These are phyloP conservation scores for Macrotrachela quadricornifera DNA, from an alignment of 1,140 invertebrate species.

Conservation along the genomic window DNA sequence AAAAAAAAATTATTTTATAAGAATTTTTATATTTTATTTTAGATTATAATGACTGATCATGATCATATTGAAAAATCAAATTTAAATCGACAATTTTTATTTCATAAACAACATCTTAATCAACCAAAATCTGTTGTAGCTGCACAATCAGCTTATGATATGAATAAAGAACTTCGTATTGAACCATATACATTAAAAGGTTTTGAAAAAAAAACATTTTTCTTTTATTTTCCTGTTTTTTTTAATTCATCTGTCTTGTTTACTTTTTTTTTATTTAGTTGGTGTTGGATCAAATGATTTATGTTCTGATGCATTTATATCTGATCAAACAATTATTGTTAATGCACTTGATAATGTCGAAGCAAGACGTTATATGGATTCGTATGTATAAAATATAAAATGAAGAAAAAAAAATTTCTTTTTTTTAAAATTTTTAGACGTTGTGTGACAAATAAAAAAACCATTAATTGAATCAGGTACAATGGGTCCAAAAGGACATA, in stretches of 20 bases:
- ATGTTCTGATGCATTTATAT: slow-evolving; percentile 10
- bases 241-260: too few species aligned
- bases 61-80: slow-evolving; percentile 12
- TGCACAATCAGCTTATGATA: slow-evolving; percentile 19
- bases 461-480: slow-evolving; percentile 12
- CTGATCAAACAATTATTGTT: slow-evolving; percentile 9
- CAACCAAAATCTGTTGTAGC: slow-evolving; percentile 29
- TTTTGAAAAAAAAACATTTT: slow-evolving; percentile 1
- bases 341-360: slow-evolving; percentile 12
- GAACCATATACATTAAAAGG: neutral
- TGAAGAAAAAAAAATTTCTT: too few species aligned
- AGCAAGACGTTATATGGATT: slow-evolving; percentile 11
- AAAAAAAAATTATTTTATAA: too few species aligned
- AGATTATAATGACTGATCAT: slow-evolving; percentile 11
- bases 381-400: too few species aligned
- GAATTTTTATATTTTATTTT: neutral
- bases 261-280: too few species aligned
- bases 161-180: slow-evolving; percentile 19
- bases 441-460: slow-evolving; percentile 9
- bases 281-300: neutral
- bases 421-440: neutral
- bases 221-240: too few species aligned
- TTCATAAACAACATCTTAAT: slow-evolving; percentile 13
- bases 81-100: slow-evolving; percentile 12
- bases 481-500: slow-evolving; percentile 11